A percentile compares a stretch with the other conserved stretches of the same genome.
These are phyloP conservation scores for Vulpes vulpes DNA, from an alignment of 2,113 vertebrate genomes.

Conservation along the genomic window DNA sequence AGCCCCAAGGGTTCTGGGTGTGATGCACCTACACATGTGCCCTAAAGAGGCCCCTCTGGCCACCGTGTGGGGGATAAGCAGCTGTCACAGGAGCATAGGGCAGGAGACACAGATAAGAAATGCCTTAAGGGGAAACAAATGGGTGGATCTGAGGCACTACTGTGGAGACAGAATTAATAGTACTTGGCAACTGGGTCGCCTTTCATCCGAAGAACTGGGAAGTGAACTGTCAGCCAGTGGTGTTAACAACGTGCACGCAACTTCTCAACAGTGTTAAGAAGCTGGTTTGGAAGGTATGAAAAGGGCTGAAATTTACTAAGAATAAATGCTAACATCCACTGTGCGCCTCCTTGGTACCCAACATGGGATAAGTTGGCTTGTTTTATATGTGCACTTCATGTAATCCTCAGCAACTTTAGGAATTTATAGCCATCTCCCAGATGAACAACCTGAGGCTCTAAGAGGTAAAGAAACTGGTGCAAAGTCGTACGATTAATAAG, in stretches of 20 bases:
- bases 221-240: not conserved
- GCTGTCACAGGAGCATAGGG: accelerated
- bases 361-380: not conserved
- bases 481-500: not conserved
- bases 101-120: not conserved
- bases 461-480: not conserved
- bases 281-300: not conserved
- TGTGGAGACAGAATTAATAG: not conserved
- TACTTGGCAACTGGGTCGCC: not conserved
- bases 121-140: not conserved
- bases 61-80: not conserved
- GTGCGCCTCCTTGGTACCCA: not conserved
- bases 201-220: not conserved
- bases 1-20: not conserved
- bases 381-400: not conserved
- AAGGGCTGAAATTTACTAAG: not conserved
- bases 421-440: not conserved
- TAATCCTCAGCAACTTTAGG: not conserved
- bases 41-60: not conserved
- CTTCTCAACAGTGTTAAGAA: not conserved
- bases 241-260: not conserved
- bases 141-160: not conserved
- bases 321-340: not conserved
- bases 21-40: accelerated
- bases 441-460: not conserved